Base-by-base conservation (phyloP, 2,888 invertebrate genomes). In the Heliconius cydno region DNA sequence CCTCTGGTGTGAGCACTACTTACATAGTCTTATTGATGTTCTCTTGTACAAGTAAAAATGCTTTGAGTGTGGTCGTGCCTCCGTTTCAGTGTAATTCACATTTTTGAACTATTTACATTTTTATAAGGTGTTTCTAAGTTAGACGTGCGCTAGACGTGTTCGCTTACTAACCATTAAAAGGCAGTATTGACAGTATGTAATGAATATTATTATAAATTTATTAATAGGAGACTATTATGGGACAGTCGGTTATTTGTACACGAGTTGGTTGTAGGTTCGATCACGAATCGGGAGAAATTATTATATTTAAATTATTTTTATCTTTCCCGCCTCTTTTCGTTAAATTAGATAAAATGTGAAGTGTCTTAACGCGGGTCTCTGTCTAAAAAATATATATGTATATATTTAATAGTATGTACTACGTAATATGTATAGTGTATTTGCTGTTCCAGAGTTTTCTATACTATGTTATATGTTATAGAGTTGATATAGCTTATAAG, bases 31-130 rank as follows among this genome's bases (percentile, higher is more conserved):
- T 25, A 63, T 34, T 34, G 34, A 34, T 34, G 34, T 9, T 34
- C 34, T 34, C 34, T 34, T 34, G 34, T 34, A 34, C 34, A 34
- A 34, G 60, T 60, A 63, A 63, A 19, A 63, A 19, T 30, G 52
- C 25, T 28, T 41, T 19, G 46, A 30, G 30, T 52, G 57, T 57
- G 52, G 19, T 12, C 12, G 28, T 13, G 72, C 46, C 52, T 57
- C 72, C 34, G 7, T 38, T 38, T 22, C 68, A 7, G 38, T 28
- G 38, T 28, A n/a, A 22, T 30, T 22, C 22, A 57, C 30, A n/a
- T 73, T 73, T 73, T 73, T 73, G 72, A 60, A 73, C 57, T 73
- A 22, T 73, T 73, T 73, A 73, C 72, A 73, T 73, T 60, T 52
- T 73, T 34, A 34, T 60, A n/a, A 41, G 68, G 72, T 9, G 72